These are phyloP conservation scores for Chionis minor DNA, from an alignment of 2,113 vertebrate genomes.

Conservation along the genomic window DNA sequence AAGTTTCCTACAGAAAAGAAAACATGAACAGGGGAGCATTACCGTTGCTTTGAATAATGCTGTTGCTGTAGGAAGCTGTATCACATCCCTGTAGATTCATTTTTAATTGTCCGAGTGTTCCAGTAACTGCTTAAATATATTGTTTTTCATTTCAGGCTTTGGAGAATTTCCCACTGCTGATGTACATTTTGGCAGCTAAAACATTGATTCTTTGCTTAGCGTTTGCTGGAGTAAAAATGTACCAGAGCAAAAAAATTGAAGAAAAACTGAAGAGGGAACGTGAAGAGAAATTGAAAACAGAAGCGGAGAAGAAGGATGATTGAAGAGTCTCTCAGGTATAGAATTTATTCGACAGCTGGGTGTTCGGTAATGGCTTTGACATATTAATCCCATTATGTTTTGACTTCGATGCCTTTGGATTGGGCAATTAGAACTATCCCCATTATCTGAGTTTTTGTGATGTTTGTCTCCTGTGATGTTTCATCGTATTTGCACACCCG, in stretches of 20 bases:
- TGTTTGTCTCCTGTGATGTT: neutral
- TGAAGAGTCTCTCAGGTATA: constrained; percentile 62
- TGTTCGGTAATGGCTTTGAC: accelerated
- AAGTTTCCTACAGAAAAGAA: neutral
- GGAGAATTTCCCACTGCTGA: constrained; percentile 88
- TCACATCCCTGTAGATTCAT: neutral
- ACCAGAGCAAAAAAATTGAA: constrained; percentile 84
- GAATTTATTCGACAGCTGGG: neutral
- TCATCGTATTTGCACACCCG: neutral
- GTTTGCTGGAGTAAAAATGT: constrained; percentile 90
- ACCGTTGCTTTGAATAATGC: neutral
- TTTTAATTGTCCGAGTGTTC: neutral
- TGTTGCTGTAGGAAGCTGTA: neutral
- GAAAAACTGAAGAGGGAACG: constrained; percentile 73
- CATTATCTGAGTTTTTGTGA: neutral
- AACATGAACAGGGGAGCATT: neutral
- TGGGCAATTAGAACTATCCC: neutral
- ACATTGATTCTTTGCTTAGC: constrained; percentile 90
- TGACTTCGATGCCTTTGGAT: neutral
- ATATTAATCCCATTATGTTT: neutral
- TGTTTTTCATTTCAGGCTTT: constrained; percentile 76
- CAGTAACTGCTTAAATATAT: neutral
- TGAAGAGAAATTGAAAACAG: constrained; percentile 59
- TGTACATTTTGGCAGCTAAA: constrained; percentile 95
- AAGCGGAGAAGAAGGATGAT: constrained; percentile 79